Base-by-base conservation (phyloP, 2,113 vertebrate species). In the Paracanthobrama guichenoti region DNA sequence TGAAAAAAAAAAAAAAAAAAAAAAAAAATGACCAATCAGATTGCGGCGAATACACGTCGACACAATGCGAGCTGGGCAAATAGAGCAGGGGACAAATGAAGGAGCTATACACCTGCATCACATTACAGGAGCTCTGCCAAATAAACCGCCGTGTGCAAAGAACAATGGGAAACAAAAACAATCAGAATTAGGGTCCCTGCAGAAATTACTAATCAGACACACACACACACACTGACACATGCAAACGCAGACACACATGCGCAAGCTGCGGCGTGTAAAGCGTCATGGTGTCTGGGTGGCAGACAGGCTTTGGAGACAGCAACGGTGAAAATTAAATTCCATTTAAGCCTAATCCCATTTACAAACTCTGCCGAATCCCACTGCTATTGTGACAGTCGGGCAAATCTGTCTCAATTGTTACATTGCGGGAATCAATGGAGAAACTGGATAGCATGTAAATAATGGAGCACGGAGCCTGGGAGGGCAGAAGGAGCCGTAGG, bases 321-420 rank as follows among this genome's bases (percentile, higher is more conserved):
- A 88, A 92, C 85, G 84, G 91, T 91, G 91, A 91, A 94, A 94
- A 94, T 95, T 95, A 93, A 95, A 95, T 94, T 95, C 93, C 90
- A 88, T 94, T 95, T 94, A 94, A 92, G 85, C 89, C 89, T 94
- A 94, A 95, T 94, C 92, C 92, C 88, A 94, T 95, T 94, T 93
- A 86, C 92, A 93, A 92, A 90, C 93, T 93, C 92, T 90, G 90
- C 90, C 55, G 91, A 89, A 90, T 91, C 91, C 92, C 90, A 82
- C 83, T 90, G 90, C 90, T 92, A 89, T 92, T 93, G 93, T 93
- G 91, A 94, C 94, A 91, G 92, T 90, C 90, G 85, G 91, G 89
- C 88, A 91, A 92, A 94, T 93, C 91, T 86, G 91, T 93, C 93
- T 93, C 90, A 91, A 92, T 90, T 91, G 90, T 88, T 93, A 90